These are phyloP conservation scores for Threskiornis aethiopicus DNA, from an alignment of 2,797 vertebrate genomes.

Conservation along the genomic window DNA sequence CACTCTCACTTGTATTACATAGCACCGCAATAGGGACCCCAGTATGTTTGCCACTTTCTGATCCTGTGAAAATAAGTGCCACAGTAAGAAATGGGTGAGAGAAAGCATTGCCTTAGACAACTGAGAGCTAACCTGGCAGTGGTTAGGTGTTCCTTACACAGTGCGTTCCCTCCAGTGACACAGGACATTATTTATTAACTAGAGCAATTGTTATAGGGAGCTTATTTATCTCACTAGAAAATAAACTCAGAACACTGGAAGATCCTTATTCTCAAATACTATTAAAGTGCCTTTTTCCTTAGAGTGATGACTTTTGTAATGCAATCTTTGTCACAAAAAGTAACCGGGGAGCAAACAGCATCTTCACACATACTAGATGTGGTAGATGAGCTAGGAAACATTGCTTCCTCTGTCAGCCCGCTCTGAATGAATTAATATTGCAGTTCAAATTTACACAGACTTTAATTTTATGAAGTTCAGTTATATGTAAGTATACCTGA, in stretches of 20 bases:
- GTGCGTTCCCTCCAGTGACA: neutral
- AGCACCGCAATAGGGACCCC: neutral
- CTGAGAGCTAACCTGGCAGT: neutral
- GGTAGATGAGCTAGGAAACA: neutral
- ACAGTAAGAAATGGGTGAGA: neutral
- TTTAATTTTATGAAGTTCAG: neutral
- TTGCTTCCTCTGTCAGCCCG: neutral
- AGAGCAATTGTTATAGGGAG: neutral
- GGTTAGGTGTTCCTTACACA: neutral
- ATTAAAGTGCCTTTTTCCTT: neutral
- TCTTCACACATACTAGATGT: neutral
- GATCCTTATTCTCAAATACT: neutral
- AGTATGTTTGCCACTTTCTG: neutral
- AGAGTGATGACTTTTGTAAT: neutral
- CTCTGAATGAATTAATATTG: neutral
- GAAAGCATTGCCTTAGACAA: neutral
- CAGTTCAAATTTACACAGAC: neutral
- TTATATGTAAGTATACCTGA: neutral
- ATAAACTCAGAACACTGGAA: neutral
- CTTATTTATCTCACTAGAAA: neutral
- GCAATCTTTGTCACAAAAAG: neutral
- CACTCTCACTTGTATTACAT: neutral
- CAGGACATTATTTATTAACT: neutral
- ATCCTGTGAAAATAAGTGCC: neutral
- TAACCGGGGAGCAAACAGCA: neutral